Base-by-base conservation (phyloP, 2,113 vertebrate species). In the Pomatorhinus ruficollis region DNA sequence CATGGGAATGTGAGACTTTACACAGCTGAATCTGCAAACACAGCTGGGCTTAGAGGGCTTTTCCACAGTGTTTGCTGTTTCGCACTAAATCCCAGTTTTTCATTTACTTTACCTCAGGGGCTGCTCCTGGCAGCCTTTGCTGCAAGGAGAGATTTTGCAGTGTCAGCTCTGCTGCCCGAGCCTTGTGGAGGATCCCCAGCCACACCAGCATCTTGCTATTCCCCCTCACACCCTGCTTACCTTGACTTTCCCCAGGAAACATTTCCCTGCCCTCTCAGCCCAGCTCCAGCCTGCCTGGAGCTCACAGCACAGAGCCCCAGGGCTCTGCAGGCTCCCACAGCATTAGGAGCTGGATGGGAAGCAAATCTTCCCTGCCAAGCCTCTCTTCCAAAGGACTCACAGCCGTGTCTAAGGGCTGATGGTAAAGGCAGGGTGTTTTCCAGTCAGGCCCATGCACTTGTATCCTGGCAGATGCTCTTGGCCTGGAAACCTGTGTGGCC, bases 1-100 rank as follows among this genome's bases (percentile, higher is more conserved):
- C 82, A 35, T 57, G 86, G 91, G 87, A 96, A 96, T 49, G 87
- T 61, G 82, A 95, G 89, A 87, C 93, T 97, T 94, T 91, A 76
- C 93, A 91, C 75, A 94, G 87, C 75, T 63, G 70, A 93, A 65
- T 89, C 80, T 72, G 89, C 94, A 95, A 93, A 96, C 94, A 85
- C 91, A 96, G 96, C 91, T 95, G 95, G 83, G 72, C 40, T 69
- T 50, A 77, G 85, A 49, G 69, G 60, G 61, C 81, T 87, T 89
- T 92, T 92, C 87, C 71, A 22, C 91, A 83, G 12, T 94, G 89
- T 96, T 95, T 95, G 94, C 95, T n/a, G 40, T 79, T 95, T 65
- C 5, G 0, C 64, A 37, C 71, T 93, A 93, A 96, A 94, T 94
- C 91, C 84, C 8, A 2, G 47, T 69, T 61, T 61, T 96, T 65